A percentile compares a stretch with the other conserved stretches of the same genome.
Evolutionary conservation across 2,797 vertebrate genomes (phyloP).

Genomic region (Lagorchestes hirsutus): DNA sequence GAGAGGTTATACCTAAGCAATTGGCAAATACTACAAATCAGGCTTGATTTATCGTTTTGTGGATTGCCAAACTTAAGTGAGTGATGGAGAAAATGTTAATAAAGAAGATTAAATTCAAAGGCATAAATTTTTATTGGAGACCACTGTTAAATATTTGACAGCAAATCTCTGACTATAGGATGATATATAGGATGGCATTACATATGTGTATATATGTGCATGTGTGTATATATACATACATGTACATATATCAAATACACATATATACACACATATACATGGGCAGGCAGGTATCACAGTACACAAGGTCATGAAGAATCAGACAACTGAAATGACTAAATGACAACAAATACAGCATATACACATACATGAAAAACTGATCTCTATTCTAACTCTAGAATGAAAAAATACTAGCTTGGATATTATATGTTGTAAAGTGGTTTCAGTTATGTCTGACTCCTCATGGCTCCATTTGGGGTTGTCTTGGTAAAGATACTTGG

Average conservation of each 20-base stretch:
- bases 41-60: neutral
- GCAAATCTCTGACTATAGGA: too few relatives aligned
- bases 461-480: too few relatives aligned
- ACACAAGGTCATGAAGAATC: neutral
- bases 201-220: too few relatives aligned
- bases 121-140: neutral
- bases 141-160: neutral
- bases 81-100: neutral
- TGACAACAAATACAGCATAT: neutral
- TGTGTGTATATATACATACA: too few relatives aligned
- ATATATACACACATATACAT: neutral
- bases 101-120: neutral
- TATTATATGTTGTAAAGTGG: neutral
- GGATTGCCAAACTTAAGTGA: neutral
- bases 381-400: neutral
- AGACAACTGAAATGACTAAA: neutral
- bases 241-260: neutral
- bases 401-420: neutral
- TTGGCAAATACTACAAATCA: neutral
- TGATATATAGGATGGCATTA: neutral
- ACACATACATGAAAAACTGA: conserved; percentile 35
- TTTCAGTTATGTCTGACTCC: too few relatives aligned
- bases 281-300: neutral
- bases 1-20: neutral
- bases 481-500: too few relatives aligned